Evolutionary conservation across 2,888 invertebrate species (phyloP).

Genomic region (Ethmia dodecea): DNA sequence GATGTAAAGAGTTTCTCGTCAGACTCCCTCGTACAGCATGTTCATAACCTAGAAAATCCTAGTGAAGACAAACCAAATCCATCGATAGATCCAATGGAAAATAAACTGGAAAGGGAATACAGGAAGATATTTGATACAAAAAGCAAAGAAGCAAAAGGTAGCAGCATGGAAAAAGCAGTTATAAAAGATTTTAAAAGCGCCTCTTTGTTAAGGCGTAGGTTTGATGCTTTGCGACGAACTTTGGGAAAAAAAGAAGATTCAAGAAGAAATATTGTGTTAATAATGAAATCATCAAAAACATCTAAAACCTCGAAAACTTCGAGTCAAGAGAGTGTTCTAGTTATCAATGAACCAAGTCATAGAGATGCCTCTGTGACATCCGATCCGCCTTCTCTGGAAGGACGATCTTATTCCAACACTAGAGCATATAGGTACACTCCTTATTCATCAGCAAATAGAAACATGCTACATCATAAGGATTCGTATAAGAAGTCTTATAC

Average conservation of each 20-base stretch:
- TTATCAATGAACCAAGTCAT: constrained; percentile 16
- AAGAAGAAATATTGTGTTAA: constrained; percentile 25
- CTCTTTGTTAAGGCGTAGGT: constrained; percentile 44
- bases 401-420: constrained; percentile 39
- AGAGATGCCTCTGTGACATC: constrained; percentile 54
- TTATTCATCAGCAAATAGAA: constrained; percentile 14
- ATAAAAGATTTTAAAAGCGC: constrained; percentile 38
- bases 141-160: constrained; percentile 31
- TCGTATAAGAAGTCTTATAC: constrained; percentile 19
- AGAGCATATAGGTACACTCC: constrained; percentile 34
- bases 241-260: constrained; percentile 39
- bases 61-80: constrained; percentile 36
- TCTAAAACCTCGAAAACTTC: constrained; percentile 12
- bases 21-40: constrained; percentile 51
- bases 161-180: constrained; percentile 23
- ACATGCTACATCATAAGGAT: constrained; percentile 18
- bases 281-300: constrained; percentile 12
- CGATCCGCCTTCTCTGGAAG: constrained; percentile 55
- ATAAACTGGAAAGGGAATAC: constrained; percentile 54
- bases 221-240: constrained; percentile 47
- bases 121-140: constrained; percentile 42
- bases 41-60: constrained; percentile 51
- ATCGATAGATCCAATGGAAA: constrained; percentile 47
- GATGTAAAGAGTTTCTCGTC: constrained; percentile 38
- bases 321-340: constrained; percentile 1